Base-by-base conservation (phyloP, 2,797 vertebrate species). In the Danionella dracula region DNA sequence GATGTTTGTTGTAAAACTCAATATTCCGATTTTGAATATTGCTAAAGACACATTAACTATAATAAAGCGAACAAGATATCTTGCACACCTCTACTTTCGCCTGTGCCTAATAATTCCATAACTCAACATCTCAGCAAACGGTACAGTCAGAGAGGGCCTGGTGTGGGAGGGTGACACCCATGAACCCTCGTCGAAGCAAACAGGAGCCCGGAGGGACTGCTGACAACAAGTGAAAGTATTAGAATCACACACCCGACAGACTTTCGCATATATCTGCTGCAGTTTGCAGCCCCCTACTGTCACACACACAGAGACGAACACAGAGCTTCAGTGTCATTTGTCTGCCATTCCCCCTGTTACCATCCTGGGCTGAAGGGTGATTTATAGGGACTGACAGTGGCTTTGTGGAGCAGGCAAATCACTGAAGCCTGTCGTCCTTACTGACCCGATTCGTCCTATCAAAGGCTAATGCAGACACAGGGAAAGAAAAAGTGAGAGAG, bases 361-460 rank as follows among this genome's bases (percentile, higher is more conserved):
- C 34, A 29, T 62, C 21, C 48, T 17, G 63, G 16, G 59, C 66
- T 69, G 48, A 58, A 54, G 71, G 27, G 37, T 73, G 71, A 69
- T 69, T 46, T 73, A 69, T 73, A 42, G 15, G 13, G 41, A 45
- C 23, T 73, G 71, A 69, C 71, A 73, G 60, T 60, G 42, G 71
- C 66, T 73, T 65, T 65, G 66, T 69, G 46, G 46, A 51, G 38
- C 48, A 73, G 59, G 66, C 66, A 68, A 64, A 73, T 59, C 59
- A 69, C 53, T 35, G 5, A 50, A 58, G 71, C 50, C 50, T 19
- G 45, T n/a, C 20, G 38, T 73, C 66, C 60, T 73, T 57, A 54
- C 66, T 59, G 58, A 63, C 59, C 71, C 45, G 31, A 42, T 50
- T 70, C 60, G 64, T 69, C 48, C 19, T 48, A 34, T 38, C 41